Evolutionary conservation across 2,113 vertebrate species (phyloP).

Genomic region (Saccopteryx leptura): DNA sequence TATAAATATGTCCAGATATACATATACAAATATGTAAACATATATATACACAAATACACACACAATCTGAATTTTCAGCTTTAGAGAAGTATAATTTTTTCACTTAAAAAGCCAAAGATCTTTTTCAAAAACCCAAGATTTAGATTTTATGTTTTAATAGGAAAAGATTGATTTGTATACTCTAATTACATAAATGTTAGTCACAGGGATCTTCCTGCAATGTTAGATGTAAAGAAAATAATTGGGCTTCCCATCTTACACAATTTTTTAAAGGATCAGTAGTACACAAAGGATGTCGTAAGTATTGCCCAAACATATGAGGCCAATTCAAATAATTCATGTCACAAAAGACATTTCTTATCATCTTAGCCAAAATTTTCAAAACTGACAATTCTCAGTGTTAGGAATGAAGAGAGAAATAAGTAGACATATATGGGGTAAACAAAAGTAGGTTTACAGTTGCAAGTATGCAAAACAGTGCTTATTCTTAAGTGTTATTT

Average conservation of each 20-base stretch:
- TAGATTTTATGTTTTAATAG: slow-evolving; percentile 37
- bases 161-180: slow-evolving; percentile 1
- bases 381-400: neutral
- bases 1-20: neutral
- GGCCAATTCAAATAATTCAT: neutral
- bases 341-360: slow-evolving; percentile 21
- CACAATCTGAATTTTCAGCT: slow-evolving; percentile 16
- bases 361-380: neutral
- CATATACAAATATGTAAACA: neutral
- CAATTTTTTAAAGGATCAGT: neutral
- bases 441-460: neutral
- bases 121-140: slow-evolving; percentile 32
- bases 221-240: neutral
- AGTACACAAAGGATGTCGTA: neutral
- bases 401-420: neutral
- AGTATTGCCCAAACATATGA: neutral
- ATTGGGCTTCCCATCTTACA: neutral
- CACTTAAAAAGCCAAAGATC: neutral
- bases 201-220: slow-evolving; percentile 26
- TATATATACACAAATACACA: neutral
- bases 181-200: neutral
- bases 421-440: neutral
- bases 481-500: neutral
- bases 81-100: slow-evolving; percentile 55
- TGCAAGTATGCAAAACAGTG: neutral